These are phyloP conservation scores for Trissolcus basalis DNA, from an alignment of 1,140 invertebrate species.

Conservation along the genomic window DNA sequence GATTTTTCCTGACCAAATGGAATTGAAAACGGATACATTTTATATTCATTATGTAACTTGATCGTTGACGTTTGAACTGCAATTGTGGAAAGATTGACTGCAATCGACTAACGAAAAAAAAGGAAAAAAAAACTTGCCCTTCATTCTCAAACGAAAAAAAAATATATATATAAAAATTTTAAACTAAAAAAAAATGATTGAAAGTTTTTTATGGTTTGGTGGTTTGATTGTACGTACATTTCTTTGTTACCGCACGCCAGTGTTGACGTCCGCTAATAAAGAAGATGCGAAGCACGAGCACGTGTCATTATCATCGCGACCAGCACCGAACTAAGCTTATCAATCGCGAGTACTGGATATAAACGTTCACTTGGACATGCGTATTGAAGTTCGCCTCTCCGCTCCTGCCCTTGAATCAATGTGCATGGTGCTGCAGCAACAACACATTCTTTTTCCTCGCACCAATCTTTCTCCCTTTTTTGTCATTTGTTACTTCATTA, in stretches of 20 bases:
- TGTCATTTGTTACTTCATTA: too few species aligned
- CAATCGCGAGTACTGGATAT: constrained; percentile 42
- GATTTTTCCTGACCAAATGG: too few species aligned
- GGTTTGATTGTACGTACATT: constrained; percentile 15
- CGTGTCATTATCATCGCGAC: constrained; percentile 25
- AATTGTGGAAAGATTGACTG: too few species aligned
- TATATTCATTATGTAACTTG: constrained; percentile 6
- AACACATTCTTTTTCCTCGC: background rate
- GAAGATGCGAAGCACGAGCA: constrained; percentile 18
- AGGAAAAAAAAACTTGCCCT: too few species aligned
- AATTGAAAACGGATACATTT: constrained; percentile 15
- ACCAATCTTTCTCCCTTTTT: too few species aligned
- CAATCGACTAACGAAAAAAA: too few species aligned
- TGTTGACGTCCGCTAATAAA: constrained; percentile 23
- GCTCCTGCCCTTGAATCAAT: constrained; percentile 33
- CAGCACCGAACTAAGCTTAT: constrained; percentile 45
- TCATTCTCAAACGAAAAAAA: too few species aligned
- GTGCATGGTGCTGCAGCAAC: constrained; percentile 16
- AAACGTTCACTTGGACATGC: constrained; percentile 39
- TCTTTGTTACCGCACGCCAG: constrained; percentile 21
- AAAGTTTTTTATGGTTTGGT: too few species aligned
- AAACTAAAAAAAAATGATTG: too few species aligned
- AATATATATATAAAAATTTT: too few species aligned
- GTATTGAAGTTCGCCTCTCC: constrained; percentile 33
- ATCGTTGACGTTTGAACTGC: constrained; percentile 5